phyloP scores from a whole-genome alignment of 2,888 invertebrate species.

The Allygus modestus region DNA sequence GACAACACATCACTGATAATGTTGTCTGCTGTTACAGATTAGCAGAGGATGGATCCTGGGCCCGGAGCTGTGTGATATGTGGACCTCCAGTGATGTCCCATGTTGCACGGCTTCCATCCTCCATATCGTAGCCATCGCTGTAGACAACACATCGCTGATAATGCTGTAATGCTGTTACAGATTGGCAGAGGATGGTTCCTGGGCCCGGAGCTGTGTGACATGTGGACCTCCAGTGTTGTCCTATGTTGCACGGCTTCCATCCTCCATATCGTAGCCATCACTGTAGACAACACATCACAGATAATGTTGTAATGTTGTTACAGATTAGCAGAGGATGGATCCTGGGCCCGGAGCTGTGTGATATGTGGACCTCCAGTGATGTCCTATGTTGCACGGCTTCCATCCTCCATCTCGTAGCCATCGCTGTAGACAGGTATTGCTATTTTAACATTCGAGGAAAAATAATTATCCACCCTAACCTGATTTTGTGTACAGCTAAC shows the following conservation, averaged over 20 bases:
- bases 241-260: constrained; percentile 94
- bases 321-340: constrained; percentile 88
- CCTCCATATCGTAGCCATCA: constrained; percentile 88
- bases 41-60: constrained; percentile 91
- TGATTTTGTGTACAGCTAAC: too few relatives aligned
- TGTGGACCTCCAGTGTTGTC: constrained; percentile 82
- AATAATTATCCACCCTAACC: too few relatives aligned
- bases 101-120: constrained; percentile 93
- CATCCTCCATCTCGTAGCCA: constrained; percentile 88
- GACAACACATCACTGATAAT: too few relatives aligned
- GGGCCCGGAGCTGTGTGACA: constrained; percentile 75
- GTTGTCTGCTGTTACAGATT: constrained; percentile 84
- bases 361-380: constrained; percentile 95
- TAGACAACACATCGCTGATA: too few relatives aligned
- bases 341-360: constrained; percentile 90
- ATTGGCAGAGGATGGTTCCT: constrained; percentile 89
- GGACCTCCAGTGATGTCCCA: constrained; percentile 94
- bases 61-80: constrained; percentile 93
- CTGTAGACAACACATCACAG: too few relatives aligned
- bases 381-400: constrained; percentile 90
- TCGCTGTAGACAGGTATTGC: constrained; percentile 90
- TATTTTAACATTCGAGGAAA: too few relatives aligned
- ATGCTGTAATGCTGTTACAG: constrained; percentile 72
- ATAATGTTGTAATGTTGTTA: constrained; percentile 72
- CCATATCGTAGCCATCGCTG: constrained; percentile 88